These are phyloP conservation scores for Gymnarchus niloticus DNA, from an alignment of 2,113 vertebrate species.

Conservation along the genomic window DNA sequence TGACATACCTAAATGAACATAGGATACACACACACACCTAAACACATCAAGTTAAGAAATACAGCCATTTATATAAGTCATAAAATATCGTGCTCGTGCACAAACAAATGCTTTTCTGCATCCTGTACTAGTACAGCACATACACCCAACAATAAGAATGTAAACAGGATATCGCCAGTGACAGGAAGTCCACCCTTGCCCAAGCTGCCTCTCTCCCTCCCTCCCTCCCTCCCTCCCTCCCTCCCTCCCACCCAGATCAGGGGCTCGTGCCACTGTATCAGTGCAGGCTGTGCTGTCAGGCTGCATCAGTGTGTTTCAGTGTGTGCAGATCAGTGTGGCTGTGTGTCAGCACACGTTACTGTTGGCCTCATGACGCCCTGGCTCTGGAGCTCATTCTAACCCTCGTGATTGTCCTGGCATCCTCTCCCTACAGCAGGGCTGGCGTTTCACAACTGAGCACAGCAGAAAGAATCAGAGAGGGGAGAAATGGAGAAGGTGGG, in stretches of 20 bases:
- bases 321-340: background rate
- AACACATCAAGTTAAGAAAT: constrained; percentile 26
- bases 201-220: background rate
- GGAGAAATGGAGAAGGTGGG: background rate
- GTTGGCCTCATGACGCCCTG: constrained; percentile 38
- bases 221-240: background rate
- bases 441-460: constrained; percentile 55
- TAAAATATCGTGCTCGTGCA: background rate
- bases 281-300: background rate
- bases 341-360: constrained; percentile 31
- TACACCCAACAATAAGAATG: background rate
- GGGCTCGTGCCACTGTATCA: background rate
- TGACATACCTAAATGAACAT: constrained; percentile 27
- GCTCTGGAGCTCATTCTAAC: constrained; percentile 48
- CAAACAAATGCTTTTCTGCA: background rate
- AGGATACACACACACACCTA: constrained; percentile 22
- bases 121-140: background rate
- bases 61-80: background rate
- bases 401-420: constrained; percentile 23
- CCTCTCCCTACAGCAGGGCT: constrained; percentile 42
- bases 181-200: background rate
- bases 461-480: background rate
- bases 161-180: background rate
- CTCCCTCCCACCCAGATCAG: background rate
- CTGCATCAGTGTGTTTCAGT: constrained; percentile 22